These are phyloP conservation scores for Meandrina meandrites DNA, from an alignment of 92 coral and sea anemone genomes.

Conservation along the genomic window DNA sequence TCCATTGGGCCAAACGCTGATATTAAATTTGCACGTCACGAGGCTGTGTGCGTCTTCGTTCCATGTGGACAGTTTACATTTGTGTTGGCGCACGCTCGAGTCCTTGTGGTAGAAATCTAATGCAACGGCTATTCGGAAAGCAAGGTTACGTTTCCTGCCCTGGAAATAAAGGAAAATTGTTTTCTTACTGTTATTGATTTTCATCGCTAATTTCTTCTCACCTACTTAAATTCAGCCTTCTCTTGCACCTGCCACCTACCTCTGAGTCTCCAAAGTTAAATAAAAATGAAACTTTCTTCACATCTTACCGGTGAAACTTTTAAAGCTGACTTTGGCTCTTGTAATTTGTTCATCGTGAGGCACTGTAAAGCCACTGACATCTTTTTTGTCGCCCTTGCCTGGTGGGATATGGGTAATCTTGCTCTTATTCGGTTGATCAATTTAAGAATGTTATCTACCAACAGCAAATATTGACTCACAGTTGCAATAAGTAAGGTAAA, in stretches of 20 bases:
- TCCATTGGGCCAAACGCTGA: conserved; percentile 96
- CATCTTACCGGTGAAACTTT: conserved; percentile 56
- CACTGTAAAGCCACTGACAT: conserved; percentile 67
- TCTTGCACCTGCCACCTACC: background rate
- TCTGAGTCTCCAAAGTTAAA: background rate
- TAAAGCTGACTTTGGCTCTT: conserved; percentile 59
- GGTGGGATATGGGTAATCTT: background rate
- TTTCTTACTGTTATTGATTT: background rate
- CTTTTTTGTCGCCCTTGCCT: conserved; percentile 63
- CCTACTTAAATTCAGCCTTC: background rate
- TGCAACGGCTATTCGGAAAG: conserved; percentile 73
- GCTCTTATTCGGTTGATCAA: background rate
- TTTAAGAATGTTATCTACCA: background rate
- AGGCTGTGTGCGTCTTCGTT: conserved; percentile 76
- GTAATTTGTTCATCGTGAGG: conserved; percentile 60
- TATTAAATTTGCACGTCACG: conserved; percentile 70
- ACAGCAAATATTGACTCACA: background rate
- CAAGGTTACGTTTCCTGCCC: conserved; percentile 56
- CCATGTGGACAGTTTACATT: conserved; percentile 92
- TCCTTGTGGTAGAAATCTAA: conserved; percentile 70
- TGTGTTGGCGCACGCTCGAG: conserved; percentile 69
- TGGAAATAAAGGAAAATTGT: conserved; percentile 13
- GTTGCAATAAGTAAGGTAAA: no score
- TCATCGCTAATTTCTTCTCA: no score
- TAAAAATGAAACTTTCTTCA: background rate